Conservation (phyloP, 2,113 vertebrate species). For the Calidris pugnax region DNA sequence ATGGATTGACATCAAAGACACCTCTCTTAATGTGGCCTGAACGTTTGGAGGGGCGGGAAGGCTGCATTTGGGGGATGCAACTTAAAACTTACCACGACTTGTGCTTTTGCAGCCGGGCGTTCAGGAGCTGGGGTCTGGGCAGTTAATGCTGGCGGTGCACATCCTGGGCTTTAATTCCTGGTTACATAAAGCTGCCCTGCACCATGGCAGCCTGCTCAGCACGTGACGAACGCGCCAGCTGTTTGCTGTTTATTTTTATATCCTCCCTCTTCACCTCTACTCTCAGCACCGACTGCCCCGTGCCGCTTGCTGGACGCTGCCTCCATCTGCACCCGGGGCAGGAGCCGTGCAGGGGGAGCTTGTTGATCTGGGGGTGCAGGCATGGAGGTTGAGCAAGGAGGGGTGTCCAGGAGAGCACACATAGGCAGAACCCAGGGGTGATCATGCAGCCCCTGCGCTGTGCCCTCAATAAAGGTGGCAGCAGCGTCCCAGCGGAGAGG, state of each 20-base stretch:
- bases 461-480: not conserved
- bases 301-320: not conserved
- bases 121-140: not conserved
- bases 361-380: not conserved
- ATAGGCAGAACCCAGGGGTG: not conserved
- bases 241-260: slow-evolving; percentile 43
- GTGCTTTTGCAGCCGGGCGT: not conserved
- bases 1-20: rapidly evolving
- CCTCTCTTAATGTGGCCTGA: not conserved
- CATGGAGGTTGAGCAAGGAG: not conserved
- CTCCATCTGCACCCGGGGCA: not conserved
- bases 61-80: not conserved
- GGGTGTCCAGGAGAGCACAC: not conserved
- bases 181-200: slow-evolving; percentile 10
- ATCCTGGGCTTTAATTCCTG: not conserved
- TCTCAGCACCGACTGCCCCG: rapidly evolving
- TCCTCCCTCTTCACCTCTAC: not conserved
- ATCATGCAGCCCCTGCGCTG: rapidly evolving
- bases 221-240: not conserved
- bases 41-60: not conserved
- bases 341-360: not conserved
- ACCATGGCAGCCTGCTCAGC: not conserved
- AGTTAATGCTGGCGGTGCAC: rapidly evolving
- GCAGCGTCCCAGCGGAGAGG: not conserved
- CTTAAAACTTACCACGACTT: not conserved